phyloP scores from a whole-genome alignment of 2,113 vertebrate genomes.

The Megalops atlanticus region DNA sequence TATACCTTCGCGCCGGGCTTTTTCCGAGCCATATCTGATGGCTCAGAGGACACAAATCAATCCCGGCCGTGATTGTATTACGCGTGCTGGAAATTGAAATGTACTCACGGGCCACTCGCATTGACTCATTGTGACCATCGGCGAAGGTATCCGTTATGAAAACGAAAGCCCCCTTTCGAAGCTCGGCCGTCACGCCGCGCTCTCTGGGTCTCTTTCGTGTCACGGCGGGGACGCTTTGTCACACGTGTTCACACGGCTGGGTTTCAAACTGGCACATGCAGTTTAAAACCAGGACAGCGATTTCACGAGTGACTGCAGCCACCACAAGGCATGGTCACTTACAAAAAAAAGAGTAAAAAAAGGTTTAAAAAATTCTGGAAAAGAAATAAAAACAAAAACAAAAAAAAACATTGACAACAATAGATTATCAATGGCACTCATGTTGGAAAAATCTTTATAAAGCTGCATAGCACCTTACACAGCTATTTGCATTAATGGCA shows the following conservation, averaged over 20 bases:
- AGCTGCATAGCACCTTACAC: background rate
- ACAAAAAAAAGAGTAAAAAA: background rate
- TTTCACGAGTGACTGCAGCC: background rate
- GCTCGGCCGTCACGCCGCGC: too few species aligned
- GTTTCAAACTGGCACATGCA: background rate
- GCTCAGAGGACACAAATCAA: conserved; percentile 65
- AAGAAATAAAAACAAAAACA: too few species aligned
- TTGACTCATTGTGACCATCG: conserved; percentile 15
- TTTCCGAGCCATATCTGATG: conserved; percentile 51
- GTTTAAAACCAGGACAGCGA: background rate
- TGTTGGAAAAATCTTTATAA: background rate
- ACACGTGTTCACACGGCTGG: background rate
- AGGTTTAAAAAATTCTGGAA: background rate
- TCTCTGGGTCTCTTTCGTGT: background rate
- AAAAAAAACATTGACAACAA: too few species aligned
- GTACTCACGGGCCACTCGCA: conserved; percentile 66
- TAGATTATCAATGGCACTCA: background rate
- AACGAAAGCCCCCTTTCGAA: background rate
- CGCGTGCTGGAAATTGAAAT: conserved; percentile 65
- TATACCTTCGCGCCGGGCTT: conserved; percentile 59
- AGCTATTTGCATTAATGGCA: background rate
- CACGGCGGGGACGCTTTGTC: background rate
- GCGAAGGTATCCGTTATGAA: background rate
- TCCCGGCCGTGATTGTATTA: conserved; percentile 64
- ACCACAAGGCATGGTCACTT: background rate